Conservation (phyloP, 92 coral and sea anemone species). For the Phenganax subtilis region DNA sequence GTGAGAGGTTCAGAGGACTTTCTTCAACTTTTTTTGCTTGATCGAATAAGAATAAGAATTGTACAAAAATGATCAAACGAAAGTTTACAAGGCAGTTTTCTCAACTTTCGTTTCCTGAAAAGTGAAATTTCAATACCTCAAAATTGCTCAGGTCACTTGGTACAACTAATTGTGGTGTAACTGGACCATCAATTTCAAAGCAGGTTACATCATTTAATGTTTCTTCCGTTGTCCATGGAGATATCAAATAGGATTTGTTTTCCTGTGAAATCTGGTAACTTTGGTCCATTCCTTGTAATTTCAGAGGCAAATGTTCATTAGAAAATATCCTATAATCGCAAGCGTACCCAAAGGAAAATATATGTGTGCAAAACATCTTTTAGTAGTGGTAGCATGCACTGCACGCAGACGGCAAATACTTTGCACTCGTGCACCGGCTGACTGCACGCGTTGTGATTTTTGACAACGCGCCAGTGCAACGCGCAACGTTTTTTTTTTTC, state of each 20-base stretch:
- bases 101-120: background rate
- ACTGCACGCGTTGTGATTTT: too few relatives aligned
- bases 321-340: too few relatives aligned
- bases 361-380: too few relatives aligned
- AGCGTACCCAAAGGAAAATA: too few relatives aligned
- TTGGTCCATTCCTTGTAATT: slow-evolving; percentile 63
- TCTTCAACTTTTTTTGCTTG: too few relatives aligned
- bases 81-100: too few relatives aligned
- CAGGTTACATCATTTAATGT: slow-evolving; percentile 55
- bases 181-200: slow-evolving; percentile 69
- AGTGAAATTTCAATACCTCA: background rate
- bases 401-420: too few relatives aligned
- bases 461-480: too few relatives aligned
- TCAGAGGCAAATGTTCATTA: too few relatives aligned
- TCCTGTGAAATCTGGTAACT: slow-evolving; percentile 56
- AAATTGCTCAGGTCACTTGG: background rate
- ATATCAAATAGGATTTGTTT: slow-evolving; percentile 64
- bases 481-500: too few relatives aligned
- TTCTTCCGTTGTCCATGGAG: slow-evolving; percentile 92
- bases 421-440: too few relatives aligned
- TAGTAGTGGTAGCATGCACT: too few relatives aligned
- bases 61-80: background rate
- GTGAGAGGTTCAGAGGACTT: background rate
- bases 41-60: background rate
- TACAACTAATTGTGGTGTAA: slow-evolving; percentile 55